Base-by-base conservation (phyloP, 2,113 vertebrate species). In the Cyphomyrus discorhynchus region DNA sequence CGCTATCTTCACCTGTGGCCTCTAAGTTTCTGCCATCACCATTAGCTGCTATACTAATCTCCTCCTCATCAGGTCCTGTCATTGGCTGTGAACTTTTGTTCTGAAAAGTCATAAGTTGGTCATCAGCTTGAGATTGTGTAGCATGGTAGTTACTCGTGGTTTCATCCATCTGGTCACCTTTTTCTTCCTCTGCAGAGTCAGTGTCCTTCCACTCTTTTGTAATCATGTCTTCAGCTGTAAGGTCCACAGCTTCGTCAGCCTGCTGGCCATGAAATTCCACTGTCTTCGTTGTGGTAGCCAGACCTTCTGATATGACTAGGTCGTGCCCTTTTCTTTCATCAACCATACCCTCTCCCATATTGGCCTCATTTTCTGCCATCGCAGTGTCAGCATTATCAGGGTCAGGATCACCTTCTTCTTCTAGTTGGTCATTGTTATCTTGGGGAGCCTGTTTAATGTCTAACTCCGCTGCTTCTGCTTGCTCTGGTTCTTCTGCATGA, bases 111-210 rank as follows among this genome's bases (percentile, higher is more conserved):
- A 8, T 24, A 35, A 80, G 80, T 83, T 46, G 62, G 8, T 56
- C 46, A 42, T 46, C 31, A 52, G n/a, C 24, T 39, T 31, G 39
- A 35, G 31, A 70, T 19, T 86, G 24, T 85, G 24, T 13, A 24
- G 47, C 31, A 19, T n/a, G 13, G 3, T 9, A n/a, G 13, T 1
- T 13, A 24, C 21, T 27, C 24, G 91, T 86, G 24, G 31, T 19
- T n/a, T 89, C 89, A 2, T 13, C 15, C 0, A 31, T 70, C 2
- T 91, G 90, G 17, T 90, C 90, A 74, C 91, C 86, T 58, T 91
- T 87, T 17, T 3, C 39, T 7, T 87, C 89, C 52, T 88, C 89
- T 39, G 21, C 53, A 83, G 66, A 13, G 42, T 88, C 80, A 8
- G 91, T 90, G 11, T 74, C 10, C 49, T 13, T 74, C 53, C 46